These are phyloP conservation scores for Cerceris ruficornis DNA, from an alignment of 2,888 invertebrate species.

Conservation along the genomic window DNA sequence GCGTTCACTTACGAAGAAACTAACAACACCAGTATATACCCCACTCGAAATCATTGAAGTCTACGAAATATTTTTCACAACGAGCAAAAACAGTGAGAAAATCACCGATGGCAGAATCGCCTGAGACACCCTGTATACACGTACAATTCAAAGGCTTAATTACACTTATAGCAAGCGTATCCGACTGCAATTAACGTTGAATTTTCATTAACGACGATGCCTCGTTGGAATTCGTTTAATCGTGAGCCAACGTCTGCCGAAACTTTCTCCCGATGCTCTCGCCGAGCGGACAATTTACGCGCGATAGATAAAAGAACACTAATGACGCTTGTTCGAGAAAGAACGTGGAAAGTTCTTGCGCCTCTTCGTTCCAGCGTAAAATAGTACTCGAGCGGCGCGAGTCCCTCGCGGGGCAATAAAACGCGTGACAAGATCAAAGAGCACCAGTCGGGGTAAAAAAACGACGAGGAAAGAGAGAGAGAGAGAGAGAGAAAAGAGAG, in stretches of 20 bases:
- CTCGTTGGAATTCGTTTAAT: background rate
- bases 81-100: no score
- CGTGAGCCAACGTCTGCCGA: background rate
- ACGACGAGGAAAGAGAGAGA: background rate
- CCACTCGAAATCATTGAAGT: no score
- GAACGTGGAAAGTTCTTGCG: conserved; percentile 4
- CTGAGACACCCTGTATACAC: background rate
- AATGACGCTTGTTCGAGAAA: background rate
- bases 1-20: no score
- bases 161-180: background rate
- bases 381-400: background rate
- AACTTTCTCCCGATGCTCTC: background rate
- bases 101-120: background rate
- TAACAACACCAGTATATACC: no score
- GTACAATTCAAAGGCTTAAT: background rate
- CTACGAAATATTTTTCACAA: no score
- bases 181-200: background rate
- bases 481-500: background rate
- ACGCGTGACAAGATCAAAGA: conserved; percentile 3
- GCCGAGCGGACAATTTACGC: background rate
- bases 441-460: background rate
- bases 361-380: background rate
- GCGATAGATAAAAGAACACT: conserved; percentile 3
- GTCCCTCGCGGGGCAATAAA: conserved; percentile 5
- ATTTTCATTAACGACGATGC: background rate